Conservation (phyloP, 2,797 vertebrate species). For the Mionectes olivaceus region DNA sequence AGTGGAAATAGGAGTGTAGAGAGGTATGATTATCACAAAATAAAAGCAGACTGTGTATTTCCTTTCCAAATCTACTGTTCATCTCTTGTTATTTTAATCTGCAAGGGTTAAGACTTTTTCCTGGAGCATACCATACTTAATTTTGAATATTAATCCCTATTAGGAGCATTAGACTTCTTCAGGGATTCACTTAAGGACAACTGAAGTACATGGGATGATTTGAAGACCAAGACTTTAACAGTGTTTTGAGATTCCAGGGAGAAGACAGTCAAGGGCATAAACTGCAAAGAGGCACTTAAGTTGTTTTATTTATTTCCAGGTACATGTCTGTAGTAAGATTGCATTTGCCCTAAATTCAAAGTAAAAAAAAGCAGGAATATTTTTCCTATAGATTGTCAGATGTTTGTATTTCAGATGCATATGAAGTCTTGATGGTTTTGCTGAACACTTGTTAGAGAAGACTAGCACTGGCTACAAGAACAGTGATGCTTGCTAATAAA, state of each 20-base stretch:
- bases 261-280: neutral
- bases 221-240: neutral
- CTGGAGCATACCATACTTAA: neutral
- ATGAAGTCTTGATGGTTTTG: neutral
- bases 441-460: neutral
- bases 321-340: neutral
- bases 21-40: neutral
- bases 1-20: neutral
- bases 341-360: neutral
- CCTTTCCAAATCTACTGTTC: neutral
- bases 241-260: neutral
- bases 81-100: neutral
- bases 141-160: constrained; percentile 1
- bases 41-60: neutral
- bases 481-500: neutral
- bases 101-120: neutral
- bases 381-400: neutral
- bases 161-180: neutral
- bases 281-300: neutral
- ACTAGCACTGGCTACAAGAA: neutral
- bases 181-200: neutral
- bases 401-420: neutral
- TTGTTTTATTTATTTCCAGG: neutral
- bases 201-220: neutral
- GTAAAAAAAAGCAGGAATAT: neutral